Evolutionary conservation across 2,797 vertebrate genomes (phyloP).

Genomic region (Fistularia commersonii): DNA sequence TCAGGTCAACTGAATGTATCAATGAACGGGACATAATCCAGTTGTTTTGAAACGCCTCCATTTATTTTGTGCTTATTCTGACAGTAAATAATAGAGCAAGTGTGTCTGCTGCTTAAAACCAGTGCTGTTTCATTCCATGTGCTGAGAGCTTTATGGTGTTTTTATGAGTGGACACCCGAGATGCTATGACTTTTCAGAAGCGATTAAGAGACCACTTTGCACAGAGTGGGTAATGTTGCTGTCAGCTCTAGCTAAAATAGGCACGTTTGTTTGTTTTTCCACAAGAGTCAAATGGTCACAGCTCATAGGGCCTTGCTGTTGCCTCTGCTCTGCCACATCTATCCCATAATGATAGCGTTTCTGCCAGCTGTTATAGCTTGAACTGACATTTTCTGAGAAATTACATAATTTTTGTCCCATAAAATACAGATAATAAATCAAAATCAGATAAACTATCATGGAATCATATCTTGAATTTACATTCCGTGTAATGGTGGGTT

Average conservation of each 20-base stretch:
- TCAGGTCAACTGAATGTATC: conserved; percentile 15
- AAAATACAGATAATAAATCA: no score
- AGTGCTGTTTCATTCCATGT: conserved; percentile 18
- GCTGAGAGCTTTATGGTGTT: conserved; percentile 53
- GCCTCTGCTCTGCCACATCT: conserved; percentile 39
- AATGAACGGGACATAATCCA: conserved; percentile 30
- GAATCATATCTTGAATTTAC: no score
- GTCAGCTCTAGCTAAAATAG: conserved; percentile 50
- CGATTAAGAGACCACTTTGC: conserved; percentile 42
- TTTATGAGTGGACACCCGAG: conserved; percentile 41
- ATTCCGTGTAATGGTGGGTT: no score
- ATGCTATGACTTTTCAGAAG: conserved; percentile 36
- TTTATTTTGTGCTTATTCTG: conserved; percentile 29
- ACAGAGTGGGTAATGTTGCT: conserved; percentile 42
- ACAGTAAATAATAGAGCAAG: conserved; percentile 20
- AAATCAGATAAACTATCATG: no score
- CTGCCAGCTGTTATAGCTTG: neutral
- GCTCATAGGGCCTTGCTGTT: conserved; percentile 7
- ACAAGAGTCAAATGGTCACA: conserved; percentile 35
- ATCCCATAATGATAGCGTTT: conserved; percentile 7
- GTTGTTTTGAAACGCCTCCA: conserved; percentile 17
- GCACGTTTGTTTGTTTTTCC: conserved; percentile 73
- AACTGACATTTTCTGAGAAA: no score
- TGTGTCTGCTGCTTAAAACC: conserved; percentile 5
- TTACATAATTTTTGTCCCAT: no score